Conservation (phyloP, 2,113 vertebrate genomes). For the Muscicapa adusta region DNA sequence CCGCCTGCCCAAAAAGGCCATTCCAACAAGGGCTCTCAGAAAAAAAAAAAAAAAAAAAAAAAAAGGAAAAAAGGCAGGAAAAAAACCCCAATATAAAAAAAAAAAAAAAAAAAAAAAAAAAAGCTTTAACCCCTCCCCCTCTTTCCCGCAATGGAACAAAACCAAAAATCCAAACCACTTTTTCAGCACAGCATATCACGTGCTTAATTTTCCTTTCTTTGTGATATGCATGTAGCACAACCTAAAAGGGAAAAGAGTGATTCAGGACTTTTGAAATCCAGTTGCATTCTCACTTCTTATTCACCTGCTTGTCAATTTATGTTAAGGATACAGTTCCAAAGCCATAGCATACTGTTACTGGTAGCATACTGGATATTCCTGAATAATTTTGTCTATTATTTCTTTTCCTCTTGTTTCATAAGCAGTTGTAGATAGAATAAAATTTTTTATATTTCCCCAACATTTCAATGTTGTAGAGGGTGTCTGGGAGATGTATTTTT, state of each 20-base stretch:
- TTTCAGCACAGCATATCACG: neutral
- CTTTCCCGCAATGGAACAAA: neutral
- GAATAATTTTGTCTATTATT: neutral
- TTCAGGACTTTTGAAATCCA: neutral
- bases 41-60: neutral
- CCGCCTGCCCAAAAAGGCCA: fast-evolving
- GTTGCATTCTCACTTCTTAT: neutral
- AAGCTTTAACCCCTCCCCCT: fast-evolving
- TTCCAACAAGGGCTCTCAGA: neutral
- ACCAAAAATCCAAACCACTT: neutral
- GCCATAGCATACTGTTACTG: fast-evolving
- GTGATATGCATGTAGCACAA: neutral
- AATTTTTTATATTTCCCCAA: neutral
- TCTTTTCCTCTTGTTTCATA: neutral
- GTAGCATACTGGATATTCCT: neutral
- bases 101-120: no score
- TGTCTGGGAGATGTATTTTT: neutral
- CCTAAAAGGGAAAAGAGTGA: neutral
- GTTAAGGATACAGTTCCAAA: neutral
- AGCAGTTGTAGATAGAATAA: neutral
- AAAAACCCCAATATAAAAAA: no score
- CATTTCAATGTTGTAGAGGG: neutral
- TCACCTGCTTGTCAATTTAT: neutral
- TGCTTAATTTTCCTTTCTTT: neutral
- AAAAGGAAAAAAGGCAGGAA: neutral